These are phyloP conservation scores for Cetonia aurata DNA, from an alignment of 2,888 invertebrate species.

Conservation along the genomic window DNA sequence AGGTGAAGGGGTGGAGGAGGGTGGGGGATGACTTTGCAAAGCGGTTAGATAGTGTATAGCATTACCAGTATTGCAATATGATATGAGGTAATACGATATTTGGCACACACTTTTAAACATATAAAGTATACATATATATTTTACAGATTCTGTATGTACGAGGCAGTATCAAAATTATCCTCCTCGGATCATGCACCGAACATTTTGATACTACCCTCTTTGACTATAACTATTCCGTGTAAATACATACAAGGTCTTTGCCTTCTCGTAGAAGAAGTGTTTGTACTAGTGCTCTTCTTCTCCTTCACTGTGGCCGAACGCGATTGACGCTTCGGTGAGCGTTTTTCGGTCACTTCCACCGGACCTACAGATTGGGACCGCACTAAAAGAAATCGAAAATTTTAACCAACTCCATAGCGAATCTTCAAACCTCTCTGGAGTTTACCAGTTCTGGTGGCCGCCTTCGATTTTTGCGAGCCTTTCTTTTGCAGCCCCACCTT, in stretches of 20 bases:
- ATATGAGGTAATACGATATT: conserved; percentile 61
- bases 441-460: conserved; percentile 67
- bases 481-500: conserved; percentile 70
- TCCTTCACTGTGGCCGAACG: conserved; percentile 75
- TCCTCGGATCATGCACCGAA: too few species aligned
- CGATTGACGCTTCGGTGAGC: conserved; percentile 84
- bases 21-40: conserved; percentile 50
- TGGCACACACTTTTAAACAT: conserved; percentile 62
- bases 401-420: conserved; percentile 22
- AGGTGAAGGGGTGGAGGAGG: not conserved
- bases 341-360: conserved; percentile 71
- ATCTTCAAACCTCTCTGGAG: conserved; percentile 1
- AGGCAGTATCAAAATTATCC: too few species aligned
- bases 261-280: conserved; percentile 72
- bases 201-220: conserved; percentile 29
- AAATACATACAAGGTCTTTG: conserved; percentile 78
- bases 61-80: too few species aligned
- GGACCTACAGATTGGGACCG: conserved; percentile 82
- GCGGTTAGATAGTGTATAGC: conserved; percentile 48
- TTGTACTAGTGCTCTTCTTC: conserved; percentile 75
- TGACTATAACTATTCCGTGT: conserved; percentile 24
- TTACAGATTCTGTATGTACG: too few species aligned
- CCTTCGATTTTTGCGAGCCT: conserved; percentile 71
- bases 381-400: conserved; percentile 62
- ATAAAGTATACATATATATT: too few species aligned